Percentiles rank a stretch among this genome's conserved stretches.
phyloP scores from a whole-genome alignment of 1,140 invertebrate species.

The Aculops lycopersici region DNA sequence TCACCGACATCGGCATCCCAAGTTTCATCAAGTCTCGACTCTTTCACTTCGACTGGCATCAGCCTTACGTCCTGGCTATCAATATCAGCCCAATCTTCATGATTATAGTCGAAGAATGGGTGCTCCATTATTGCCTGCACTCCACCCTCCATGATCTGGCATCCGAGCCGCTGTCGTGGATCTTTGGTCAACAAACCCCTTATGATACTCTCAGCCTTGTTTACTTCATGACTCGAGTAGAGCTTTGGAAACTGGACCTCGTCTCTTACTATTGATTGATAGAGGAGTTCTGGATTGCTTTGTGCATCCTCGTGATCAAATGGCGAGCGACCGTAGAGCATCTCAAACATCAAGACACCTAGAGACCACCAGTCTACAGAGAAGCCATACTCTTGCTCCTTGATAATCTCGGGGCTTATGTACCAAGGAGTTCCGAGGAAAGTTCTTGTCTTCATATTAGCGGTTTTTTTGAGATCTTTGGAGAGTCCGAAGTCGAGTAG shows the following conservation, averaged over 20 bases:
- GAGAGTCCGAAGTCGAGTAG: constrained; percentile 1
- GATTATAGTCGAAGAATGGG: constrained; percentile 90
- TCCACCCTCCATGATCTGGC: constrained; percentile 38
- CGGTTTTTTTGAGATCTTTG: constrained; percentile 88
- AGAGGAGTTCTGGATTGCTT: constrained; percentile 76
- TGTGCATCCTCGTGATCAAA: constrained; percentile 90
- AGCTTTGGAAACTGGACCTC: constrained; percentile 64
- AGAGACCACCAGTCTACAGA: constrained; percentile 93
- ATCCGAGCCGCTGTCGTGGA: constrained; percentile 68
- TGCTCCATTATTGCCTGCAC: constrained; percentile 74
- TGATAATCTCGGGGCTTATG: constrained; percentile 79
- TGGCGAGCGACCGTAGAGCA: constrained; percentile 77
- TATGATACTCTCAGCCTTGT: constrained; percentile 87
- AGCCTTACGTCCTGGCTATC: too few species aligned
- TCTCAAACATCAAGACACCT: constrained; percentile 85
- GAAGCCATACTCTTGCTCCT: constrained; percentile 90
- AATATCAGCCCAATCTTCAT: too few species aligned
- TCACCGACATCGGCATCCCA: too few species aligned
- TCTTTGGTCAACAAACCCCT: constrained; percentile 95
- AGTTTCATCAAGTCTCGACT: too few species aligned
- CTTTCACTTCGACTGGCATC: too few species aligned
- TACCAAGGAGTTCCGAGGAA: constrained; percentile 99
- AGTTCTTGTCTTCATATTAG: constrained; percentile 87
- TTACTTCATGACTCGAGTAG: constrained; percentile 71
- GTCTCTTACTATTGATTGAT: constrained; percentile 60